Evolutionary conservation across 2,113 vertebrate genomes (phyloP).

Genomic region (Oncorhynchus keta): DNA sequence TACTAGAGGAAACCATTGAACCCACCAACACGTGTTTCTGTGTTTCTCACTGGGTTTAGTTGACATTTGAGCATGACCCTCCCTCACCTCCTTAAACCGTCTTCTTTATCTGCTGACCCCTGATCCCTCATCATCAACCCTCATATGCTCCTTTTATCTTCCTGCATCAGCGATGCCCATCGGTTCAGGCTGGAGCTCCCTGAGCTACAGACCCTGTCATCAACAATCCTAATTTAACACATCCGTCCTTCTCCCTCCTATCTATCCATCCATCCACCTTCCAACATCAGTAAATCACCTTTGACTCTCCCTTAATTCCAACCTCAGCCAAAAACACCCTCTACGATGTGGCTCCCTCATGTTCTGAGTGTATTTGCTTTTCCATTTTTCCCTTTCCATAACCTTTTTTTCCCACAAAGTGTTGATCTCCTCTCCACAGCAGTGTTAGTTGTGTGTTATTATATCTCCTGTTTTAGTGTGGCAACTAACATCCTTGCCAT

Average conservation of each 20-base stretch:
- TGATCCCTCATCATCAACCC: too few species aligned
- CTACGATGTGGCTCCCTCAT: background rate
- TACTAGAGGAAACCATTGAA: slow-evolving; percentile 68
- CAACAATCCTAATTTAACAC: background rate
- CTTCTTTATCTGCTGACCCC: slow-evolving; percentile 1
- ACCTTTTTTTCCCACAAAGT: background rate
- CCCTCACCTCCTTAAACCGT: slow-evolving; percentile 18
- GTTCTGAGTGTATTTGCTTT: background rate
- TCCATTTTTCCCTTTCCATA: slow-evolving; percentile 10
- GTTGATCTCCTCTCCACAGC: background rate
- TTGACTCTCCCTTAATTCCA: slow-evolving; percentile 9
- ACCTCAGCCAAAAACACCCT: background rate
- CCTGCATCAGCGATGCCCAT: slow-evolving; percentile 15
- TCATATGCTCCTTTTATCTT: slow-evolving; percentile 4
- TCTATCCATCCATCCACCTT: slow-evolving; percentile 22
- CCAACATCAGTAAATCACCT: slow-evolving; percentile 11
- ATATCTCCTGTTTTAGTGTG: background rate
- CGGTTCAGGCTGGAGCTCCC: slow-evolving; percentile 8
- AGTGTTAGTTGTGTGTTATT: background rate
- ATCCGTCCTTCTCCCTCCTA: background rate
- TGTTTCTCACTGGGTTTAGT: slow-evolving; percentile 42
- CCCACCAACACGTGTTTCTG: slow-evolving; percentile 33
- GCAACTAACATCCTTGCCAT: background rate
- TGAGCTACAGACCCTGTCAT: slow-evolving; percentile 15
- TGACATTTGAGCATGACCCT: slow-evolving; percentile 53